These are phyloP conservation scores for Papilio dardanus DNA, from an alignment of 1,140 invertebrate species.

Conservation along the genomic window DNA sequence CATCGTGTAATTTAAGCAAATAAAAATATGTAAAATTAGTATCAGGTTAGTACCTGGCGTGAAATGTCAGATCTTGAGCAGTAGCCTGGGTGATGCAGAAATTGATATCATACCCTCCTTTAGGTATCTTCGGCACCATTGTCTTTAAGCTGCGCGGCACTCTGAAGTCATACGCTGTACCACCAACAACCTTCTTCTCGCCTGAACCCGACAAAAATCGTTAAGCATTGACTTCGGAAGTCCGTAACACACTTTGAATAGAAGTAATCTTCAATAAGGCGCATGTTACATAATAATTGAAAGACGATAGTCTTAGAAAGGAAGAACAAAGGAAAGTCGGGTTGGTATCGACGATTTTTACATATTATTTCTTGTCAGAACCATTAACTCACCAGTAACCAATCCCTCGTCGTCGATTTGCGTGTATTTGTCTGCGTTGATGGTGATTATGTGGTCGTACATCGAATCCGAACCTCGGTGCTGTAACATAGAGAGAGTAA, in stretches of 20 bases:
- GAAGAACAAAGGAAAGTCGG: too few species aligned
- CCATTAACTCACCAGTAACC: conserved; percentile 59
- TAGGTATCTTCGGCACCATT: conserved; percentile 73
- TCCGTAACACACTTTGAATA: too few species aligned
- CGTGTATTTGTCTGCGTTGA: conserved; percentile 74
- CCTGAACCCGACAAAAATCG: conserved; percentile 55
- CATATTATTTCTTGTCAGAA: neutral
- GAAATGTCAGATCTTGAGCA: conserved; percentile 70
- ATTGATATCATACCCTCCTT: conserved; percentile 90
- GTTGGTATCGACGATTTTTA: too few species aligned
- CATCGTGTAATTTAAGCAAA: neutral
- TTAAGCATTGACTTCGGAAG: too few species aligned
- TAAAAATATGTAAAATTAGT: neutral
- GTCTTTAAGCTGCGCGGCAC: conserved; percentile 81
- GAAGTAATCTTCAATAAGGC: too few species aligned
- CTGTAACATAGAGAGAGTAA: conserved; percentile 48
- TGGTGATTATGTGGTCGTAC: conserved; percentile 71
- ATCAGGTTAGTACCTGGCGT: conserved; percentile 54
- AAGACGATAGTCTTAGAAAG: too few species aligned
- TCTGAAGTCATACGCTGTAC: conserved; percentile 88
- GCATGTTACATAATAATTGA: too few species aligned
- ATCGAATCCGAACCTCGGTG: conserved; percentile 59
- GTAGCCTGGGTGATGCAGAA: conserved; percentile 85
- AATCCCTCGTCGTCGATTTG: conserved; percentile 61
- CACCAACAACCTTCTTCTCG: conserved; percentile 83